Percentiles rank a stretch among this genome's conserved stretches.
Evolutionary conservation across 2,888 invertebrate species (phyloP).

Genomic region (Palloptera scutellata): DNA sequence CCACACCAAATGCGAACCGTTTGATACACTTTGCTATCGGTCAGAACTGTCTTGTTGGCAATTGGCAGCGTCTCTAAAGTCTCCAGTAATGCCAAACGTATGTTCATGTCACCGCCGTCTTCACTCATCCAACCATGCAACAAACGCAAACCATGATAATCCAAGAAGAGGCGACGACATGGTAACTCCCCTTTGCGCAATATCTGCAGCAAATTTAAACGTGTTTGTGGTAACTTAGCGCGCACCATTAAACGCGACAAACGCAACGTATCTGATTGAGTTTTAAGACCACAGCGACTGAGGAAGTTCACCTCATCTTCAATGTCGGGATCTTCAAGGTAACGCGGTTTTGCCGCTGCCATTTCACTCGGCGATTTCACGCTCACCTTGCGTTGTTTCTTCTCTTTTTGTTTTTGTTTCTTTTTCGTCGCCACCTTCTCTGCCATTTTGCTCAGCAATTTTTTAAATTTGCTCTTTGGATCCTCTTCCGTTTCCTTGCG

Average conservation of each 20-base stretch:
- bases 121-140: constrained; percentile 94
- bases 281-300: constrained; percentile 80
- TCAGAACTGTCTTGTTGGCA: constrained; percentile 90
- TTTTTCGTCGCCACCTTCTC: constrained; percentile 45
- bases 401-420: constrained; percentile 48
- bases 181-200: constrained; percentile 82
- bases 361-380: constrained; percentile 15
- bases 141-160: constrained; percentile 90
- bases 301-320: constrained; percentile 90
- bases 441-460: constrained; percentile 41
- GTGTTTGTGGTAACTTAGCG: constrained; percentile 81
- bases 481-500: constrained; percentile 36
- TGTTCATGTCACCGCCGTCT: constrained; percentile 53
- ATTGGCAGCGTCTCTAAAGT: constrained; percentile 88
- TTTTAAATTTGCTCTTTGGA: constrained; percentile 43
- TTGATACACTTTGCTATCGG: constrained; percentile 88
- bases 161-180: constrained; percentile 85
- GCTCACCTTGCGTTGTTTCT: constrained; percentile 51
- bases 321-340: constrained; percentile 73
- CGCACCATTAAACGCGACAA: constrained; percentile 92
- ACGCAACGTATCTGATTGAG: constrained; percentile 87
- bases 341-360: constrained; percentile 39
- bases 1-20: constrained; percentile 86
- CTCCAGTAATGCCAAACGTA: constrained; percentile 77
- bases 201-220: constrained; percentile 78